Evolutionary conservation across 53 echinoderm and acorn worm genomes (phyloP).

Genomic region (Luidia sarsii): DNA sequence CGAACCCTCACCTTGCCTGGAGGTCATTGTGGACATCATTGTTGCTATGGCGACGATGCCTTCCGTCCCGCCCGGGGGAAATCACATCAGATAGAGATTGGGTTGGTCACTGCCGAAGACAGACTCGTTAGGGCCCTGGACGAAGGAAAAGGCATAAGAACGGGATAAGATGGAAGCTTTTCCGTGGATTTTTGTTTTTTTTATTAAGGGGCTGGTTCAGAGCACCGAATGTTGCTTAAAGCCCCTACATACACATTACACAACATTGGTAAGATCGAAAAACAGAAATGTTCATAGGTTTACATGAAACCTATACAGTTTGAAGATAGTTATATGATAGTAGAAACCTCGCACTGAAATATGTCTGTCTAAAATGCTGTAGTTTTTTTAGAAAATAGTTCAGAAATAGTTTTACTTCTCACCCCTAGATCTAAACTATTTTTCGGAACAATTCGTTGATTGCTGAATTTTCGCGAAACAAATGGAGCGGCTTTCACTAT

Average conservation of each 20-base stretch:
- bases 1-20: conserved; percentile 50
- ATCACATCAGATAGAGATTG: conserved; percentile 12
- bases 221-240: not conserved
- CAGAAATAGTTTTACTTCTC: not conserved
- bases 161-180: not conserved
- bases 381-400: not conserved
- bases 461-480: too few relatives aligned
- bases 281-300: too few relatives aligned
- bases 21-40: conserved; percentile 57
- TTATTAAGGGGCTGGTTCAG: not conserved
- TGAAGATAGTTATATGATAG: too few relatives aligned
- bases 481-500: too few relatives aligned
- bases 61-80: not conserved
- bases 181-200: not conserved
- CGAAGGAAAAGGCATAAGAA: not conserved
- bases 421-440: not conserved
- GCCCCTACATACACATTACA: not conserved
- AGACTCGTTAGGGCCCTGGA: not conserved
- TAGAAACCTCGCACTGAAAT: too few relatives aligned
- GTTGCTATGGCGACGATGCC: conserved; percentile 1
- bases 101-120: not conserved
- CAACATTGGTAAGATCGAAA: too few relatives aligned
- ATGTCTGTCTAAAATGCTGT: too few relatives aligned
- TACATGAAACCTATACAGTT: too few relatives aligned
- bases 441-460: too few relatives aligned